Percentiles rank a stretch among this genome's conserved stretches.
phyloP scores from a whole-genome alignment of 2,888 invertebrate genomes.

The Hymenopus coronatus region DNA sequence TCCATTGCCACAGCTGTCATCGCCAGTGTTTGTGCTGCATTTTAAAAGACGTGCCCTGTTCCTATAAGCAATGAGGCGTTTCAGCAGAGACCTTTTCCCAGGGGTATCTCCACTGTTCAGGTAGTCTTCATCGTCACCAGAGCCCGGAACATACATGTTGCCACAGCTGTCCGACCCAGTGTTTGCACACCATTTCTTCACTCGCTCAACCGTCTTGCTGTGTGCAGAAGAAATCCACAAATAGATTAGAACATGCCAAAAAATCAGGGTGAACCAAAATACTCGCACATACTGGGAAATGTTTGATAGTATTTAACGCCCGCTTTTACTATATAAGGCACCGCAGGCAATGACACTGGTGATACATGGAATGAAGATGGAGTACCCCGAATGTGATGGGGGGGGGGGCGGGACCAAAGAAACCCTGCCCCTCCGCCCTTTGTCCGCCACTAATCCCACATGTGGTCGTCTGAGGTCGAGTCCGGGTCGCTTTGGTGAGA shows the following conservation, averaged over 20 bases:
- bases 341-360: too few relatives aligned
- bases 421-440: too few relatives aligned
- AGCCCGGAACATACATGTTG: constrained; percentile 19
- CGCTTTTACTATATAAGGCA: too few relatives aligned
- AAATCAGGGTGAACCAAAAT: background rate
- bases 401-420: too few relatives aligned
- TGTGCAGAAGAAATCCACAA: background rate
- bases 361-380: too few relatives aligned
- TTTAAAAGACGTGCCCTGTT: background rate
- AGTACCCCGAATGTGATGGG: too few relatives aligned
- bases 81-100: constrained; percentile 12
- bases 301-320: too few relatives aligned
- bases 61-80: background rate
- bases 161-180: constrained; percentile 24
- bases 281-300: background rate
- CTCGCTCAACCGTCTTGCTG: background rate
- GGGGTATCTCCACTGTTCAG: constrained; percentile 20
- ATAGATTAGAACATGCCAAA: background rate
- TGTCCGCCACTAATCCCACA: too few relatives aligned
- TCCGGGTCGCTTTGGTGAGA: too few relatives aligned
- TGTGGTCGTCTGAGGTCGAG: too few relatives aligned
- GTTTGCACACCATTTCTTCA: background rate
- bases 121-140: constrained; percentile 21
- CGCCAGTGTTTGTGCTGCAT: constrained; percentile 18
- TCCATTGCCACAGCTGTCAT: constrained; percentile 31